phyloP scores from a whole-genome alignment of 2,113 vertebrate species.

The Labrus mixtus region DNA sequence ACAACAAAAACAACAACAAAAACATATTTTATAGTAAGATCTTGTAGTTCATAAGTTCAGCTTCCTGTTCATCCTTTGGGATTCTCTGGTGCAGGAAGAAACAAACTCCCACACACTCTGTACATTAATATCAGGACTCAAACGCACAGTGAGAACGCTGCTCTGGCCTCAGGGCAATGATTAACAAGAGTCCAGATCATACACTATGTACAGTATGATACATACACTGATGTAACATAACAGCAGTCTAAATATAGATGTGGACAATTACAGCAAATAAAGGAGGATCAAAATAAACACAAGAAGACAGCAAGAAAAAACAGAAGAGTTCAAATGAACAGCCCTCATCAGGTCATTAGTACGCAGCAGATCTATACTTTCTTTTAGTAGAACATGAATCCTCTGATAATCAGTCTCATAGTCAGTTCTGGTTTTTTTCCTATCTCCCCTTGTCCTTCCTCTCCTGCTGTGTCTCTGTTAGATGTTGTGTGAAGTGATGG shows the following conservation, averaged over 20 bases:
- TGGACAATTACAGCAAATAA: not conserved
- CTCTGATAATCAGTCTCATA: constrained; percentile 24
- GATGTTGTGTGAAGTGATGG: constrained; percentile 47
- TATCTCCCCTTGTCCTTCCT: not conserved
- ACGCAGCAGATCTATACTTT: not conserved
- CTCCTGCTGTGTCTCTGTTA: constrained; percentile 29
- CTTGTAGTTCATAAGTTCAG: constrained; percentile 22
- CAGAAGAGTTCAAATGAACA: not conserved
- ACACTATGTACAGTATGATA: not conserved
- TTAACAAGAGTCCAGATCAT: constrained; percentile 8
- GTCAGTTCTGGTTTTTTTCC: constrained; percentile 6
- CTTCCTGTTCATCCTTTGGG: not conserved
- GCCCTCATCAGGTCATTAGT: constrained; percentile 10
- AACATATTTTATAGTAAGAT: not conserved
- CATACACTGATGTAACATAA: constrained; percentile 14
- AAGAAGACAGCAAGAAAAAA: not conserved
- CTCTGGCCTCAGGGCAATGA: constrained; percentile 37
- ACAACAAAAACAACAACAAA: not conserved
- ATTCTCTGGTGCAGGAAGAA: not conserved
- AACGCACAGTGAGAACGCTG: constrained; percentile 16
- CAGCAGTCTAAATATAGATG: constrained; percentile 42
- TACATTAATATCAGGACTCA: constrained; percentile 30
- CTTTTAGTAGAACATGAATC: not conserved
- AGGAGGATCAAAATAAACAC: not conserved
- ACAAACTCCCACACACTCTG: constrained; percentile 26